Conservation (phyloP, 37 sponge, comb jelly and placozoan species). For the Haliclona indistincta region DNA sequence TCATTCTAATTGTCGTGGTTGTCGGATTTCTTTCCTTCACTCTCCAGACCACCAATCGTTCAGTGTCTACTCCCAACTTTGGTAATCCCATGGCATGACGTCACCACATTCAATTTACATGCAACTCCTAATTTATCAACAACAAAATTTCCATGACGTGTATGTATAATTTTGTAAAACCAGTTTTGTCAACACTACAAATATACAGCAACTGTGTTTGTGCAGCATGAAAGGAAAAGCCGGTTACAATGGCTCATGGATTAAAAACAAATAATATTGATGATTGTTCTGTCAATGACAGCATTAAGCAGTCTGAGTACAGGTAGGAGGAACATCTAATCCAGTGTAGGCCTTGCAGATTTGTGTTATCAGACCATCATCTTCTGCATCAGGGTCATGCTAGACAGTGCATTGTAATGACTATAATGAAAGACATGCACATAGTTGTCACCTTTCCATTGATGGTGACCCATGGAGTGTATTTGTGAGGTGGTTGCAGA, state of each 20-base stretch:
- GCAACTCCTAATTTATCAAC: too few relatives aligned
- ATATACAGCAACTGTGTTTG: too few relatives aligned
- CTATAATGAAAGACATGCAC: background rate
- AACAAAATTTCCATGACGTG: too few relatives aligned
- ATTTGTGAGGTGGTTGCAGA: slow-evolving; percentile 78
- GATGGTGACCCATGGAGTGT: slow-evolving; percentile 87
- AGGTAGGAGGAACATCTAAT: slow-evolving; percentile 54
- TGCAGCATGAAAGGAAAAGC: too few relatives aligned
- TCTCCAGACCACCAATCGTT: background rate
- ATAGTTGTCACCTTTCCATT: slow-evolving; percentile 86
- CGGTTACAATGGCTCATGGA: too few relatives aligned
- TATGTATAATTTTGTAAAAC: too few relatives aligned
- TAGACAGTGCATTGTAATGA: background rate
- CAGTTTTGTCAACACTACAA: too few relatives aligned
- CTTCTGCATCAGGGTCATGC: slow-evolving; percentile 75
- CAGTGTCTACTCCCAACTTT: background rate
- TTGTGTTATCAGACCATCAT: slow-evolving; percentile 24
- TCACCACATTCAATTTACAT: too few relatives aligned
- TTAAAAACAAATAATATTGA: too few relatives aligned
- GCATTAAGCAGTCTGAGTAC: too few relatives aligned
- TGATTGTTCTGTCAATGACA: too few relatives aligned
- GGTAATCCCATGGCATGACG: background rate
- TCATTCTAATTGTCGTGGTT: slow-evolving; percentile 35
- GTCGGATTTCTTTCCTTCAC: slow-evolving; percentile 4
- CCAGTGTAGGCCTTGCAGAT: slow-evolving; percentile 81